Evolutionary conservation across 1,140 invertebrate species (phyloP).

Genomic region (Eupristina koningsbergeri): DNA sequence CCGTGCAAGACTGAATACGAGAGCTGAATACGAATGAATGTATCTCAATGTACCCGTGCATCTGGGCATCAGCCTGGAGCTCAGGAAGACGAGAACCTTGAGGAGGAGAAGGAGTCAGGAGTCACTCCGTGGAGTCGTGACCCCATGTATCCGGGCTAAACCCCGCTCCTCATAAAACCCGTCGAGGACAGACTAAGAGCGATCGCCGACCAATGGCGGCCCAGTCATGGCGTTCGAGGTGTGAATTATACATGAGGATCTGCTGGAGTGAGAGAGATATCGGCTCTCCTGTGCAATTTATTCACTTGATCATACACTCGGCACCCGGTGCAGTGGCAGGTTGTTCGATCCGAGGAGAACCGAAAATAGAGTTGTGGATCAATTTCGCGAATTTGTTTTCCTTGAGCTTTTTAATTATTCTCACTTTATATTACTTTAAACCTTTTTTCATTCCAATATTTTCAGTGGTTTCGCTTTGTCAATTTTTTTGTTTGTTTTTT

Average conservation of each 20-base stretch:
- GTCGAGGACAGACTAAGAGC: conserved; percentile 39
- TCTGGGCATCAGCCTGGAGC: background rate
- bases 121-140: background rate
- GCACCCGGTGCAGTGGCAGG: conserved; percentile 29
- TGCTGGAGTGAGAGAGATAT: conserved; percentile 53
- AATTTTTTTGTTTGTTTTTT: background rate
- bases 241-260: conserved; percentile 73
- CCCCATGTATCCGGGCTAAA: background rate
- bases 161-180: conserved; percentile 67
- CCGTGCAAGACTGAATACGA: background rate
- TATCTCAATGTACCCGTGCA: background rate
- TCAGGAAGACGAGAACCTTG: background rate
- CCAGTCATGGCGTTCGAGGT: conserved; percentile 71
- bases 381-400: conserved; percentile 7
- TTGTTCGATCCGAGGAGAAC: background rate
- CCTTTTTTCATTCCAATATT: too few species aligned
- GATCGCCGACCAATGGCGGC: conserved; percentile 65
- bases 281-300: conserved; percentile 32
- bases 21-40: background rate
- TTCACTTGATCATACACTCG: conserved; percentile 52
- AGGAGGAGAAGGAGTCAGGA: too few species aligned
- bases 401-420: conserved; percentile 25
- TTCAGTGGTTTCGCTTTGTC: background rate
- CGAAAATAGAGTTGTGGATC: conserved; percentile 24
- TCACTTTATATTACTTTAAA: background rate